These are phyloP conservation scores for Schlechtendalia chinensis DNA, from an alignment of 1,140 invertebrate species.

Conservation along the genomic window DNA sequence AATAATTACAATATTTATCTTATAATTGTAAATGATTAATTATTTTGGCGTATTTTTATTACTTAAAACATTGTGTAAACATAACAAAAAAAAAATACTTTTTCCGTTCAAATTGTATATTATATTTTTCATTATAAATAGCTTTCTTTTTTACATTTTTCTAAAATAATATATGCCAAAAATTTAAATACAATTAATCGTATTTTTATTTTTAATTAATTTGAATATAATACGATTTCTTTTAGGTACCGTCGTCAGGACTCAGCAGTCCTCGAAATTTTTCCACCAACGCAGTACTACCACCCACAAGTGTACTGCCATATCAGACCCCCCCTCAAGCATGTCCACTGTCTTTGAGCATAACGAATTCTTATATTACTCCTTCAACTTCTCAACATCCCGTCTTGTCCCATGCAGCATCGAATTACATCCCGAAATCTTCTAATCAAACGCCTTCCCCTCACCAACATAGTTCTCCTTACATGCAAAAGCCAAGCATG, in stretches of 20 bases:
- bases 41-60: not conserved
- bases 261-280: constrained; percentile 29
- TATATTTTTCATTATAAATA: no score
- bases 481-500: constrained; percentile 37
- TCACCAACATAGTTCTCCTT: constrained; percentile 29
- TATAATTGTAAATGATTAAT: not conserved
- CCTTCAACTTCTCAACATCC: constrained; percentile 27
- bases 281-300: not conserved
- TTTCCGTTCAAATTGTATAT: not conserved
- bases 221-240: not conserved
- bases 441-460: constrained; percentile 10
- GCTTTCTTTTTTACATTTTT: not conserved
- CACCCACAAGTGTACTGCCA: not conserved
- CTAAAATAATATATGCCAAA: not conserved
- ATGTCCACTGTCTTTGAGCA: constrained; percentile 37
- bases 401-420: constrained; percentile 23
- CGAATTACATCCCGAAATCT: constrained; percentile 40
- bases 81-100: not conserved
- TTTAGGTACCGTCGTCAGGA: constrained; percentile 35
- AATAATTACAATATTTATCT: no score
- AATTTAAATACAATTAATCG: not conserved
- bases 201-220: not conserved
- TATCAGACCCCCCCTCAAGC: constrained; percentile 41
- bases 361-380: constrained; percentile 47
- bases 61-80: not conserved